Conservation (phyloP, 1,140 invertebrate species). For the Drepana arcuata region DNA sequence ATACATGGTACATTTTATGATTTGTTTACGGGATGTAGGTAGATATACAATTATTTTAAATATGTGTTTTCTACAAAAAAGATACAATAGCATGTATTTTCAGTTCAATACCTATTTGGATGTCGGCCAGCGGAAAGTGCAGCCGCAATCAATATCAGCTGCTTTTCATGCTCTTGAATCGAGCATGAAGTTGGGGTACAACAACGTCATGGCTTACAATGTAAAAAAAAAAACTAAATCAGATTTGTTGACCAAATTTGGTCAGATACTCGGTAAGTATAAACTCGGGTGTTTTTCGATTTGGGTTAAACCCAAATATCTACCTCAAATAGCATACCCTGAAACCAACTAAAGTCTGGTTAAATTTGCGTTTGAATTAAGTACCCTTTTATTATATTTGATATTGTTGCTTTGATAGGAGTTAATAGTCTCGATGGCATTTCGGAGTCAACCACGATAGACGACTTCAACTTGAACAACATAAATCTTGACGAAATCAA, state of each 20-base stretch:
- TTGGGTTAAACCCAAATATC: neutral
- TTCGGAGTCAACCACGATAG: neutral
- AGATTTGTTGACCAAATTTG: constrained; percentile 10
- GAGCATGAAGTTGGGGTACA: constrained; percentile 13
- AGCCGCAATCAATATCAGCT: constrained; percentile 2
- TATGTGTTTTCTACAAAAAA: neutral
- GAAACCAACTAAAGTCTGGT: neutral
- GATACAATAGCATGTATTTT: neutral
- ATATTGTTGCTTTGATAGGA: neutral
- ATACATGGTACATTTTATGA: neutral
- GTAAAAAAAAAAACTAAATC: constrained; percentile 6
- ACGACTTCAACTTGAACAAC: constrained; percentile 8
- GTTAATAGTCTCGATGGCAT: neutral
- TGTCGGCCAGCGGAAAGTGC: constrained; percentile 2
- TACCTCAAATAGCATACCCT: neutral
- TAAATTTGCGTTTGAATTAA: neutral
- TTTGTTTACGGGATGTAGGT: neutral
- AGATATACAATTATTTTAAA: neutral
- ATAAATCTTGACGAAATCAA: constrained; percentile 16
- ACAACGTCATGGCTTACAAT: constrained; percentile 13
- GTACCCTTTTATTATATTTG: neutral
- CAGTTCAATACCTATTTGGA: neutral
- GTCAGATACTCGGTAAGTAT: constrained; percentile 14
- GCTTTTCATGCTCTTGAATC: constrained; percentile 13
- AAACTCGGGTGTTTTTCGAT: neutral